A percentile compares a stretch with the other conserved stretches of the same genome.
Evolutionary conservation across 2,888 invertebrate genomes (phyloP).

Genomic region (Aporophyla lueneburgensis): DNA sequence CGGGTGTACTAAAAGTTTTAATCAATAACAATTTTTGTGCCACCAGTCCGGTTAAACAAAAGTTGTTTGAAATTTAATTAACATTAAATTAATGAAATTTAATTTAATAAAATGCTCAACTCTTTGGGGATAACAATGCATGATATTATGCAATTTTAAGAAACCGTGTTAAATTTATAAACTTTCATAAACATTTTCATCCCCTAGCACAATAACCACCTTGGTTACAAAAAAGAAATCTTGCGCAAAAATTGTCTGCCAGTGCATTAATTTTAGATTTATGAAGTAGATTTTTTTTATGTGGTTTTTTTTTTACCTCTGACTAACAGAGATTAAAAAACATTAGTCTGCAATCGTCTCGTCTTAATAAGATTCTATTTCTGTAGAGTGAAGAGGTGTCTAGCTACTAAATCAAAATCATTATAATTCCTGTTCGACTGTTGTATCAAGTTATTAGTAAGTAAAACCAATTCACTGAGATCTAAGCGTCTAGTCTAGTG

Average conservation of each 20-base stretch:
- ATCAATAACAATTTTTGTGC: no score
- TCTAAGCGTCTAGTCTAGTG: not conserved
- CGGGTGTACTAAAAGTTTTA: no score
- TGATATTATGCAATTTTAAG: no score
- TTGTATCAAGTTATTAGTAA: not conserved
- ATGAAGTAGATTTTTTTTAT: not conserved
- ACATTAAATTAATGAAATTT: no score
- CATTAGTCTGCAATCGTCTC: not conserved
- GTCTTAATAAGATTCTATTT: not conserved
- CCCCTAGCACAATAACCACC: not conserved
- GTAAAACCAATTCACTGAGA: constrained; percentile 17
- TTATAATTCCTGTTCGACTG: not conserved
- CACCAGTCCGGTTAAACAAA: no score
- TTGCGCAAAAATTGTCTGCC: not conserved
- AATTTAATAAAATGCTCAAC: no score
- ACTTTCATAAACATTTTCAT: not conserved
- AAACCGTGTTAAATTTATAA: no score
- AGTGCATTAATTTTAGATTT: not conserved
- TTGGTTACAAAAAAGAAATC: no score
- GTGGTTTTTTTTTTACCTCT: no score
- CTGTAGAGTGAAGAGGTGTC: not conserved
- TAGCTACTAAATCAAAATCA: not conserved
- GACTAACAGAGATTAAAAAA: not conserved
- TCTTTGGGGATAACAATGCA: no score
- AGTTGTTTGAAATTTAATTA: no score